These are phyloP conservation scores for Rhinophrynus dorsalis DNA, from an alignment of 2,797 vertebrate genomes.

Conservation along the genomic window DNA sequence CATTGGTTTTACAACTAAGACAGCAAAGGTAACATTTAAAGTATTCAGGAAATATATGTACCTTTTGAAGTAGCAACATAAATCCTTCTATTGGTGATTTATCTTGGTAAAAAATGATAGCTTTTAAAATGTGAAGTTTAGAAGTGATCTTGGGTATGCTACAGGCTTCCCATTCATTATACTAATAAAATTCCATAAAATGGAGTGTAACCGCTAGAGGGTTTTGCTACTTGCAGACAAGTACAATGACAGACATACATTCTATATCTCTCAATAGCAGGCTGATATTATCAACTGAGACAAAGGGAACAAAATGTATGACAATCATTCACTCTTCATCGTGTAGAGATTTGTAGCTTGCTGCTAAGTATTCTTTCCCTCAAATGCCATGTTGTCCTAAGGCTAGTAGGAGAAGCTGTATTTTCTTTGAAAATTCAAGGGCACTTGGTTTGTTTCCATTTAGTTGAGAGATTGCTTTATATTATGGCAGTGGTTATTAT, in stretches of 20 bases:
- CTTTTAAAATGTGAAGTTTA: constrained; percentile 75
- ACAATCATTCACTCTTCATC: constrained; percentile 82
- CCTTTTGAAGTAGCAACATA: constrained; percentile 41
- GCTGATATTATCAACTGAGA: constrained; percentile 80
- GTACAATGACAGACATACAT: constrained; percentile 68
- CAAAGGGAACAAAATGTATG: constrained; percentile 80
- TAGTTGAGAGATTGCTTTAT: constrained; percentile 57
- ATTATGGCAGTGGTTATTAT: constrained; percentile 47
- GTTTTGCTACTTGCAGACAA: constrained; percentile 66
- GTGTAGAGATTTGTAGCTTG: constrained; percentile 81
- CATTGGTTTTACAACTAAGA: not conserved
- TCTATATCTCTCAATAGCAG: constrained; percentile 68
- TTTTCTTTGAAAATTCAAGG: constrained; percentile 71
- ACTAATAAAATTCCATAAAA: constrained; percentile 78
- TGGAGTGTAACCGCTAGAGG: constrained; percentile 67
- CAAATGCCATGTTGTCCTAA: constrained; percentile 82
- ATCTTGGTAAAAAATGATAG: constrained; percentile 78
- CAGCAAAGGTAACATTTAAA: constrained; percentile 19
- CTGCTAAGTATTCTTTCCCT: constrained; percentile 76
- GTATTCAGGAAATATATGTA: constrained; percentile 38
- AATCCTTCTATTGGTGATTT: constrained; percentile 61
- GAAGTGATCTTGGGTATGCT: constrained; percentile 74
- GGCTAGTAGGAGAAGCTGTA: constrained; percentile 76
- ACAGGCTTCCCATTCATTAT: constrained; percentile 82
- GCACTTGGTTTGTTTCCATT: constrained; percentile 72